These are phyloP conservation scores for Himantopus leucocephalus DNA, from an alignment of 2,113 vertebrate genomes.

Conservation along the genomic window DNA sequence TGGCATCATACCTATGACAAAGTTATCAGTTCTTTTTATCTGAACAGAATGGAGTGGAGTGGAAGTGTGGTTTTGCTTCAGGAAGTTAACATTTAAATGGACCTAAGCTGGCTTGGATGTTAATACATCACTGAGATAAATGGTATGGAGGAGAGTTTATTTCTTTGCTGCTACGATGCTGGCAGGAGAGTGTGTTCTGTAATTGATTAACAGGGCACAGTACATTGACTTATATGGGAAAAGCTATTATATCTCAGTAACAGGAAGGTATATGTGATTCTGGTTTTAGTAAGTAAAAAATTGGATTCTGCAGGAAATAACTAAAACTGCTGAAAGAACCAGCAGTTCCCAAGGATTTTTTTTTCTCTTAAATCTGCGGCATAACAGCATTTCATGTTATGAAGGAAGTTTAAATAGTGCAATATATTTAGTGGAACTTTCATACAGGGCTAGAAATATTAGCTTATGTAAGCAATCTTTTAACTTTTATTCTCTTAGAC, in stretches of 20 bases:
- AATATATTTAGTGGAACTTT: not conserved
- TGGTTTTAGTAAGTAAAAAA: slow-evolving; percentile 31
- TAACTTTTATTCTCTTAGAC: not conserved
- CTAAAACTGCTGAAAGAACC: slow-evolving; percentile 30
- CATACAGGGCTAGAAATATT: not conserved
- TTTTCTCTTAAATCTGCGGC: not conserved
- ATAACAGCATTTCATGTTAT: slow-evolving; percentile 10
- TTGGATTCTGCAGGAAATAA: slow-evolving; percentile 6
- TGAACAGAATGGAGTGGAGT: not conserved
- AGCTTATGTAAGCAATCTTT: not conserved
- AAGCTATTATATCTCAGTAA: slow-evolving; percentile 45
- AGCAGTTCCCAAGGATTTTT: not conserved
- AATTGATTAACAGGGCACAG: slow-evolving; percentile 65
- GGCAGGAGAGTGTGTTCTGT: not conserved
- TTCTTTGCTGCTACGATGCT: not conserved
- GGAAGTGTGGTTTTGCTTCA: not conserved
- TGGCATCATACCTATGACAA: not conserved
- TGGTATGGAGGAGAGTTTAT: slow-evolving; percentile 22
- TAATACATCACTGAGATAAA: slow-evolving; percentile 54
- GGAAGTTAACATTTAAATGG: slow-evolving; percentile 52
- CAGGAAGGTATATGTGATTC: slow-evolving; percentile 14
- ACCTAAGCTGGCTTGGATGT: not conserved
- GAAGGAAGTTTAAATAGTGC: not conserved
- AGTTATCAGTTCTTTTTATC: not conserved
- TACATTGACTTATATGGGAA: slow-evolving; percentile 46